Conservation (phyloP, 2,113 vertebrate species). For the Anoplopoma fimbria region DNA sequence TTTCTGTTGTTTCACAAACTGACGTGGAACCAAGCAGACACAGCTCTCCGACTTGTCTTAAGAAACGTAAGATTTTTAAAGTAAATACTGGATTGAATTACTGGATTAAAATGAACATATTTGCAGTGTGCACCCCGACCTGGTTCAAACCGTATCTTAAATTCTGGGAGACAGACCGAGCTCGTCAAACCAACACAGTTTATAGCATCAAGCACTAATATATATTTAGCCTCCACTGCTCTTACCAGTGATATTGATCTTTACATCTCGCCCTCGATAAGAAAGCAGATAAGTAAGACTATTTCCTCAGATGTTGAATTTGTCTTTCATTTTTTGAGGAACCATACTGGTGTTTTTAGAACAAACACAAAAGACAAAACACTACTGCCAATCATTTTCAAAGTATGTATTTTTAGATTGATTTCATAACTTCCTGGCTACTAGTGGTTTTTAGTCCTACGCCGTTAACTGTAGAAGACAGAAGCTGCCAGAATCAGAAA, state of each 20-base stretch:
- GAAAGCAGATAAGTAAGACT: not conserved
- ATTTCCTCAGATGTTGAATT: not conserved
- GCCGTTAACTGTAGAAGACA: not conserved
- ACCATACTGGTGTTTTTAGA: not conserved
- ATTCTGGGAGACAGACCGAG: not conserved
- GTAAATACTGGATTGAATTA: slow-evolving; percentile 30
- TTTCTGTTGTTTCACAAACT: not conserved
- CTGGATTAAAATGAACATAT: slow-evolving; percentile 19
- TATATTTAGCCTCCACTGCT: too few species aligned
- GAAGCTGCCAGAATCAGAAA: not conserved
- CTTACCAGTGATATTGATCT: not conserved
- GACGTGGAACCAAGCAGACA: not conserved
- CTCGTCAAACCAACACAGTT: not conserved
- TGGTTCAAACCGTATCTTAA: slow-evolving; percentile 36
- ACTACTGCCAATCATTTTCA: not conserved
- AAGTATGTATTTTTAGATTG: not conserved
- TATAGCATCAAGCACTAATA: accelerated
- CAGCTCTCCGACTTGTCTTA: slow-evolving; percentile 38
- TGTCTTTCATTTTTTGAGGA: not conserved
- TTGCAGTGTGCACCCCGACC: slow-evolving; percentile 34
- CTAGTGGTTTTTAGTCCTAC: not conserved
- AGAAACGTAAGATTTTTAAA: slow-evolving; percentile 14
- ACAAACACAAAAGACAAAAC: not conserved
- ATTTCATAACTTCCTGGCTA: not conserved
- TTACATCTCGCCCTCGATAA: not conserved